Conservation (phyloP, 2,113 vertebrate species). For the Bostrychus sinensis region DNA sequence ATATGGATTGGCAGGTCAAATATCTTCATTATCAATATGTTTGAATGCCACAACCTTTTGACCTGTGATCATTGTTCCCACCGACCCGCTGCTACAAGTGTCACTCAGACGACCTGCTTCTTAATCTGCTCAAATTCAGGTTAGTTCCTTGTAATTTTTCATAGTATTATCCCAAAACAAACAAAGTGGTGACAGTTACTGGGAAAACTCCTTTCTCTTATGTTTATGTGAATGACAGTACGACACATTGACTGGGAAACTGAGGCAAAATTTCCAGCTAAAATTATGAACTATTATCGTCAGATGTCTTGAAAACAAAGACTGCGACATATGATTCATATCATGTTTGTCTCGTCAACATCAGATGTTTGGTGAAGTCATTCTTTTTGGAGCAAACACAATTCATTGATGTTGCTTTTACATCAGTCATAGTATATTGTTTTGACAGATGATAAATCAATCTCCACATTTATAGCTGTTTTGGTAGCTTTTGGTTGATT, state of each 20-base stretch:
- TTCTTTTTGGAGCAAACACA: background rate
- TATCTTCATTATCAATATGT: slow-evolving; percentile 42
- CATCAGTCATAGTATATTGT: background rate
- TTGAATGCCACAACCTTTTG: slow-evolving; percentile 40
- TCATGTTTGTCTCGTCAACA: slow-evolving; percentile 1
- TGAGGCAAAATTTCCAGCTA: background rate
- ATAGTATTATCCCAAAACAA: background rate
- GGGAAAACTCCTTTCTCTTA: background rate
- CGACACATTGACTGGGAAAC: background rate
- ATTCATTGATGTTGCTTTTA: background rate
- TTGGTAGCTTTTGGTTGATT: background rate
- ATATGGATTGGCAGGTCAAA: slow-evolving; percentile 46
- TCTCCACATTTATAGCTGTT: background rate
- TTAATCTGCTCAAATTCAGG: background rate
- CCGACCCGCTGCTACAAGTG: slow-evolving; percentile 38
- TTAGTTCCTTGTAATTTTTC: slow-evolving; percentile 1
- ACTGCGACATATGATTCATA: background rate
- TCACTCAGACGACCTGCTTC: slow-evolving; percentile 39
- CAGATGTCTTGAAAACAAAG: background rate
- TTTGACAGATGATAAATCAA: background rate
- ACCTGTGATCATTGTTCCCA: slow-evolving; percentile 64
- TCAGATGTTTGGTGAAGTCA: background rate
- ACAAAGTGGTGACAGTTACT: slow-evolving; percentile 1
- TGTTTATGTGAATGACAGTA: background rate
- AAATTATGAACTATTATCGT: background rate